Percentiles rank a stretch among this genome's conserved stretches.
phyloP scores from a whole-genome alignment of 2,888 invertebrate species.

The Aphidoletes aphidimyza region DNA sequence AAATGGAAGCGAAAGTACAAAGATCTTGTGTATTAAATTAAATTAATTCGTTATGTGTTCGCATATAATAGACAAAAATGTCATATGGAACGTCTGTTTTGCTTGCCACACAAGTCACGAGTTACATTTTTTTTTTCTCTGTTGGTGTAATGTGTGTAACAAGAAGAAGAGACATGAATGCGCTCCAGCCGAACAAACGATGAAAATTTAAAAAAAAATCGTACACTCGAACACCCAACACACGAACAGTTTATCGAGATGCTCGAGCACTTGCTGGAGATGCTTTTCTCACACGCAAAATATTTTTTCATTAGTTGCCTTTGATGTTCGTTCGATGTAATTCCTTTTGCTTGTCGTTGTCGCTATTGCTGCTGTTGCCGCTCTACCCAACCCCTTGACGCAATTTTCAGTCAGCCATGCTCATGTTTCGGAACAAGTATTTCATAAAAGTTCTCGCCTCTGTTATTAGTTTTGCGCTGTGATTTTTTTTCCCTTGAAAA shows the following conservation, averaged over 20 bases:
- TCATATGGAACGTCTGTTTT: conserved; percentile 1
- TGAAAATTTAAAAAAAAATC: background rate
- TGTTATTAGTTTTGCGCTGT: background rate
- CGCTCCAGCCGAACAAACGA: background rate
- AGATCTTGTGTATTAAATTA: conserved; percentile 40
- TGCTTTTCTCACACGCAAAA: conserved; percentile 3
- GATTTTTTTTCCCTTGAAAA: conserved; percentile 2
- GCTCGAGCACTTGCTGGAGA: background rate
- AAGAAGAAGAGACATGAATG: background rate
- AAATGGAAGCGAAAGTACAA: conserved; percentile 49
- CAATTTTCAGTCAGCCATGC: background rate
- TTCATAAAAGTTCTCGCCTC: conserved; percentile 17
- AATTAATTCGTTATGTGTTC: conserved; percentile 42
- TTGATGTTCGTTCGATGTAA: conserved; percentile 29
- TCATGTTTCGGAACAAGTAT: conserved; percentile 42
- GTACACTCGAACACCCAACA: background rate
- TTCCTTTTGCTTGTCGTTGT: background rate
- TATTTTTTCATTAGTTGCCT: conserved; percentile 31
- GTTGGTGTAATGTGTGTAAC: background rate
- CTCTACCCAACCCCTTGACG: background rate
- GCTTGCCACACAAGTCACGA: conserved; percentile 39
- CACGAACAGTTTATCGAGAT: background rate
- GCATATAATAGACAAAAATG: conserved; percentile 41
- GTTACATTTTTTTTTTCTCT: background rate
- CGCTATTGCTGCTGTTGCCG: background rate